Evolutionary conservation across 1,140 invertebrate genomes (phyloP).

Genomic region (Argopecten irradians): DNA sequence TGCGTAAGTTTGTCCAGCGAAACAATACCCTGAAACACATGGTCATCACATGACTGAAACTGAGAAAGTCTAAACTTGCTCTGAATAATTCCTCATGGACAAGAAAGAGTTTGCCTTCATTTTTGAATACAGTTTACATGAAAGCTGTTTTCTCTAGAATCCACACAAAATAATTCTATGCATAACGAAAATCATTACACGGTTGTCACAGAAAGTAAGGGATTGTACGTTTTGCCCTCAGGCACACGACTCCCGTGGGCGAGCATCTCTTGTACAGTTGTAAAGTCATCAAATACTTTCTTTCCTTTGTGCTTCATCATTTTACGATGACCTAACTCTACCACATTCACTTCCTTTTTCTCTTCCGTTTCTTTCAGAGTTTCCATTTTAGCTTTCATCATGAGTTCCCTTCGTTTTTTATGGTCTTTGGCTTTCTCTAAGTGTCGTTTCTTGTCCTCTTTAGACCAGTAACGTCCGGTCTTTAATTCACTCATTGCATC

Average conservation of each 20-base stretch:
- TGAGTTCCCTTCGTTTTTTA: slow-evolving; percentile 76
- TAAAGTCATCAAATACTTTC: slow-evolving; percentile 79
- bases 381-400: slow-evolving; percentile 74
- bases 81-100: not conserved
- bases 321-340: slow-evolving; percentile 78
- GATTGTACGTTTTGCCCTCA: slow-evolving; percentile 72
- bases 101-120: not conserved
- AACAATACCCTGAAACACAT: slow-evolving; percentile 11
- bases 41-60: slow-evolving; percentile 6
- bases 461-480: slow-evolving; percentile 87
- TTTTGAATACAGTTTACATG: not conserved
- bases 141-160: slow-evolving; percentile 1
- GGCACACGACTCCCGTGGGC: slow-evolving; percentile 76
- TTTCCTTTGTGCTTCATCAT: slow-evolving; percentile 78
- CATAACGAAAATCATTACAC: slow-evolving; percentile 60
- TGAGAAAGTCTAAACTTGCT: not conserved
- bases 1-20: slow-evolving; percentile 1
- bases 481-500: slow-evolving; percentile 89
- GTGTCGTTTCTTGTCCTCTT: slow-evolving; percentile 87
- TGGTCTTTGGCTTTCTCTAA: slow-evolving; percentile 84
- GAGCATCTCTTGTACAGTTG: slow-evolving; percentile 79
- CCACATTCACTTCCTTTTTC: slow-evolving; percentile 74
- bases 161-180: slow-evolving; percentile 1
- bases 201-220: slow-evolving; percentile 75
- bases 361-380: slow-evolving; percentile 74